Percentiles rank a stretch among this genome's conserved stretches.
phyloP scores from a whole-genome alignment of 2,797 vertebrate species.

The Pseudomugil gertrudae region DNA sequence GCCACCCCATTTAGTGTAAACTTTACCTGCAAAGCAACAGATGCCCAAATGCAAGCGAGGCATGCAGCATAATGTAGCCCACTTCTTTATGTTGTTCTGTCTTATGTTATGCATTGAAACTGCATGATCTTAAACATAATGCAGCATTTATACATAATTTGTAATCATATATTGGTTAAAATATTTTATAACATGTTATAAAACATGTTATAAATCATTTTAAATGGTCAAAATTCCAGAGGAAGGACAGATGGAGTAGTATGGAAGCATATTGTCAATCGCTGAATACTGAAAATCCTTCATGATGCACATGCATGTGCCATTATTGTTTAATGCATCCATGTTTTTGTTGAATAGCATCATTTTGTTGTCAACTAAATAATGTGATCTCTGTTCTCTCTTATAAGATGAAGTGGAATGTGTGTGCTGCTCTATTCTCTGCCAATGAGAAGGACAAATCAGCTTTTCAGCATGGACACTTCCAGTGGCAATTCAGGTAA shows the following conservation, averaged over 20 bases:
- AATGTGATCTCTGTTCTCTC: neutral
- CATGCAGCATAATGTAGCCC: too few species aligned
- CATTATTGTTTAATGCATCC: neutral
- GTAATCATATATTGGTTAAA: too few species aligned
- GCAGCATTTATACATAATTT: neutral
- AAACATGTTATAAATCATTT: too few species aligned
- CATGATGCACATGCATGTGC: neutral
- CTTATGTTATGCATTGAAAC: neutral
- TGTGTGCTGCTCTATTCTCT: neutral
- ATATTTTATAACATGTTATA: too few species aligned
- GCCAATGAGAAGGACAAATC: neutral
- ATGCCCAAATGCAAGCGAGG: too few species aligned
- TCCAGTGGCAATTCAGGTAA: neutral
- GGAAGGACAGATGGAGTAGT: too few species aligned
- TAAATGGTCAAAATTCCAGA: too few species aligned
- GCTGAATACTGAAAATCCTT: neutral
- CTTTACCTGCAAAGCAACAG: too few species aligned
- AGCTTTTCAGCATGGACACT: neutral
- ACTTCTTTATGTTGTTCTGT: too few species aligned
- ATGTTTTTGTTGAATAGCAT: neutral
- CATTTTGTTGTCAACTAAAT: neutral
- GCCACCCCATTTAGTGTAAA: too few species aligned
- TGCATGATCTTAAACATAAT: neutral
- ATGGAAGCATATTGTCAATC: too few species aligned
- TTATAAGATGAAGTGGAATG: neutral